Conservation (phyloP, 2,888 invertebrate genomes). For the Eupithecia tripunctaria region DNA sequence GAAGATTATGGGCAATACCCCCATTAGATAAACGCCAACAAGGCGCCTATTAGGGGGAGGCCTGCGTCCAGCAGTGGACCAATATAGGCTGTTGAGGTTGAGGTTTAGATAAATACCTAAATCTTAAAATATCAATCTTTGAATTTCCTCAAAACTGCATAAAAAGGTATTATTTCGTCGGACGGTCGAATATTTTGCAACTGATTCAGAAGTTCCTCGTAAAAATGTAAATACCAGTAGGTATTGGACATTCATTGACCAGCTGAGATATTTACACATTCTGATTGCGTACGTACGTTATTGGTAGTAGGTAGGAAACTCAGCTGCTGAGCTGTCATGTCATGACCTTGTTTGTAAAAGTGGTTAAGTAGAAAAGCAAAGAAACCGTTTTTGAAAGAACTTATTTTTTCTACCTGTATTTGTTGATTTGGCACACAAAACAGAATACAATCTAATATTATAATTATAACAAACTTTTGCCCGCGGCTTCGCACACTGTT, state of each 20-base stretch:
- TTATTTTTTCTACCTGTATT: too few species aligned
- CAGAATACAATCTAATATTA: too few species aligned
- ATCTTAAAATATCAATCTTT: background rate
- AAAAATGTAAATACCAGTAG: background rate
- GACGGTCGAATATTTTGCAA: background rate
- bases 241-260: background rate
- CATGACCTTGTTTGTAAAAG: background rate
- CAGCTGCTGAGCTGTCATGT: background rate
- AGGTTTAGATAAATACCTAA: background rate
- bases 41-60: too few species aligned
- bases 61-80: too few species aligned
- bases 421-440: too few species aligned
- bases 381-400: too few species aligned
- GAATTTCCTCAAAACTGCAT: constrained; percentile 17
- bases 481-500: too few species aligned
- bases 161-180: constrained; percentile 29
- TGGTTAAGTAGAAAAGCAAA: too few species aligned
- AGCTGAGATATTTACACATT: background rate
- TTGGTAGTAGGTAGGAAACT: background rate
- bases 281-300: background rate
- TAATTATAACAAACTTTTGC: too few species aligned
- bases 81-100: too few species aligned
- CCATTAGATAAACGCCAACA: too few species aligned
- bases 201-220: constrained; percentile 7
- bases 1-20: too few species aligned